A percentile compares a stretch with the other conserved stretches of the same genome.
Conservation (phyloP, 2,113 vertebrate genomes). For the Natator depressus region DNA sequence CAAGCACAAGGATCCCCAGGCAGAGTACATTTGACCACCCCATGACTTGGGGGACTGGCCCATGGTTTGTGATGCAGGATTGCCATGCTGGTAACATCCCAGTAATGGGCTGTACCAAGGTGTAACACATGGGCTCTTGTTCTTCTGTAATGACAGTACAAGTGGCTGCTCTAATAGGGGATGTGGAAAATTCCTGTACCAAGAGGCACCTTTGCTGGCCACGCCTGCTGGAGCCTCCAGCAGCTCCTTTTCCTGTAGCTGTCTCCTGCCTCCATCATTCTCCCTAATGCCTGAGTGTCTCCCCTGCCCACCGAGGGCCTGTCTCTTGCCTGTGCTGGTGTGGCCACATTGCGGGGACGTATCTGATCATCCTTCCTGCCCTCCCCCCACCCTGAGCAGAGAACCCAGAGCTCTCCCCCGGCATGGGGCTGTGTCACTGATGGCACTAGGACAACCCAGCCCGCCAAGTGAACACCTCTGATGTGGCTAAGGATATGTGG, state of each 20-base stretch:
- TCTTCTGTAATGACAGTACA: background rate
- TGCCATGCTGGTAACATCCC: no score
- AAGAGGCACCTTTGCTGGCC: background rate
- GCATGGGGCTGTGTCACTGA: no score
- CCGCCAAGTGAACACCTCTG: no score
- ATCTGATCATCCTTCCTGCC: background rate
- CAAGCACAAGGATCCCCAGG: no score
- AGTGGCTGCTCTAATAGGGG: background rate
- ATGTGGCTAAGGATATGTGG: background rate
- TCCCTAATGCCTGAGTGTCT: background rate
- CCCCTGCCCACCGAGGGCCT: background rate
- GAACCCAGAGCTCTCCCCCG: background rate
- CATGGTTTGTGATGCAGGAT: no score
- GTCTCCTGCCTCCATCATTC: background rate
- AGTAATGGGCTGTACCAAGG: no score
- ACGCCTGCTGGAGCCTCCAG: no score
- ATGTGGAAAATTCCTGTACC: background rate
- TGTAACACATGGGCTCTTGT: background rate
- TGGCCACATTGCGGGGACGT: background rate
- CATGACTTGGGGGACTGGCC: no score
- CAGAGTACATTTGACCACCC: no score
- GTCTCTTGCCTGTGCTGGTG: background rate
- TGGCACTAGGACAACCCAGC: no score
- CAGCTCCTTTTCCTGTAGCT: background rate
- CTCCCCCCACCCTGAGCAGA: background rate